Conservation (phyloP, 92 coral and sea anemone genomes). For the Bergia puertoricense region DNA sequence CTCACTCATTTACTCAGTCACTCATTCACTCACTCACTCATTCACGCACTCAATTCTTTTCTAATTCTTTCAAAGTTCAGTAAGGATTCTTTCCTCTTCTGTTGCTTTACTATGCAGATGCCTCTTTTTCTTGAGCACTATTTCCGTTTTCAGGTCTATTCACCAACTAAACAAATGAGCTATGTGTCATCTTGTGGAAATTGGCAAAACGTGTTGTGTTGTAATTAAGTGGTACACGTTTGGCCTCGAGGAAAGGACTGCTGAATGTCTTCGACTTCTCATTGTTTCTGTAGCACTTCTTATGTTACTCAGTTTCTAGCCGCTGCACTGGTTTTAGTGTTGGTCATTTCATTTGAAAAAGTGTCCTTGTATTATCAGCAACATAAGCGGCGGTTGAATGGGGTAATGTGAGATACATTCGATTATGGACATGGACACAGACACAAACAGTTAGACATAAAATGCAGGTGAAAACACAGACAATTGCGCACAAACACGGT, state of each 20-base stretch:
- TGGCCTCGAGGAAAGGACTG: background rate
- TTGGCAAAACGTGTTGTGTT: background rate
- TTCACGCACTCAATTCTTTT: background rate
- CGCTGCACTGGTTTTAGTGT: background rate
- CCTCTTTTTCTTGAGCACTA: background rate
- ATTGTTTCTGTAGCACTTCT: background rate
- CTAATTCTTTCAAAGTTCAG: background rate
- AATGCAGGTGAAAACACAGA: too few relatives aligned
- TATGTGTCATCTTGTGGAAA: background rate
- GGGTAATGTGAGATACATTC: too few relatives aligned
- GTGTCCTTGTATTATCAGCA: too few relatives aligned
- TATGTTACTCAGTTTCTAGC: background rate
- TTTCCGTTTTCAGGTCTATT: background rate
- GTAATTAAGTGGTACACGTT: background rate
- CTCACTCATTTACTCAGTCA: too few relatives aligned
- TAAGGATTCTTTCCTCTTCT: background rate
- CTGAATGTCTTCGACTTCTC: background rate
- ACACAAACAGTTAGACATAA: too few relatives aligned
- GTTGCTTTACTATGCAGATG: background rate
- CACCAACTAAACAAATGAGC: background rate
- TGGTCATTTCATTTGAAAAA: background rate
- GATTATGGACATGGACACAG: too few relatives aligned
- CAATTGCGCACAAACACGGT: too few relatives aligned
- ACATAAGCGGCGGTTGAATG: too few relatives aligned
- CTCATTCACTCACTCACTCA: too few relatives aligned